Percentiles rank a stretch among this genome's conserved stretches.
Evolutionary conservation across 1,140 invertebrate genomes (phyloP).

Genomic region (Daktulosphaira vitifoliae): DNA sequence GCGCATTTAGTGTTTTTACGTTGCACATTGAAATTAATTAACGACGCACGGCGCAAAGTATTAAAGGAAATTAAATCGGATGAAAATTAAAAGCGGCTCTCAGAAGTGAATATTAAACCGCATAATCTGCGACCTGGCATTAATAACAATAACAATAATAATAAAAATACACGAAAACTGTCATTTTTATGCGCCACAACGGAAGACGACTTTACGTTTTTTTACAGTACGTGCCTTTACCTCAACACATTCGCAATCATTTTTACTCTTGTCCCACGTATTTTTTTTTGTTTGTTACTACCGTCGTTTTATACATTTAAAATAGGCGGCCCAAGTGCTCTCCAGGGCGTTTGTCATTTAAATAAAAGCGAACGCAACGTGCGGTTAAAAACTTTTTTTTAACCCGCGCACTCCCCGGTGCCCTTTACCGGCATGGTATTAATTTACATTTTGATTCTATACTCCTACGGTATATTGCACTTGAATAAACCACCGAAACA

Average conservation of each 20-base stretch:
- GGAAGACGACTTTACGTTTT: conserved; percentile 10
- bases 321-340: conserved; percentile 31
- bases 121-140: conserved; percentile 32
- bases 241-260: conserved; percentile 33
- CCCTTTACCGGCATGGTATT: conserved; percentile 4
- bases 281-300: conserved; percentile 27
- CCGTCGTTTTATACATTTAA: conserved; percentile 23
- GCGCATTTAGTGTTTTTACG: conserved; percentile 13
- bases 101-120: conserved; percentile 34
- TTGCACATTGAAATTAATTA: conserved; percentile 28
- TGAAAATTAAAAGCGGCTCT: conserved; percentile 33
- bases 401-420: neutral
- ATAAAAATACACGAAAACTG: conserved; percentile 17
- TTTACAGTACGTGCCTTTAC: conserved; percentile 24
- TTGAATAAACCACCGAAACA: conserved; percentile 2
- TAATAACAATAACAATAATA: conserved; percentile 30
- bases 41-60: conserved; percentile 20
- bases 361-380: conserved; percentile 22
- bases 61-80: conserved; percentile 34
- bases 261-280: neutral
- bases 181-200: conserved; percentile 2
- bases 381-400: conserved; percentile 33
- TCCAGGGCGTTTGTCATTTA: conserved; percentile 33
- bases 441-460: conserved; percentile 27
- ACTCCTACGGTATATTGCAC: neutral